Base-by-base conservation (phyloP, 92 coral and sea anemone genomes). In the Palythoa grandiflora region DNA sequence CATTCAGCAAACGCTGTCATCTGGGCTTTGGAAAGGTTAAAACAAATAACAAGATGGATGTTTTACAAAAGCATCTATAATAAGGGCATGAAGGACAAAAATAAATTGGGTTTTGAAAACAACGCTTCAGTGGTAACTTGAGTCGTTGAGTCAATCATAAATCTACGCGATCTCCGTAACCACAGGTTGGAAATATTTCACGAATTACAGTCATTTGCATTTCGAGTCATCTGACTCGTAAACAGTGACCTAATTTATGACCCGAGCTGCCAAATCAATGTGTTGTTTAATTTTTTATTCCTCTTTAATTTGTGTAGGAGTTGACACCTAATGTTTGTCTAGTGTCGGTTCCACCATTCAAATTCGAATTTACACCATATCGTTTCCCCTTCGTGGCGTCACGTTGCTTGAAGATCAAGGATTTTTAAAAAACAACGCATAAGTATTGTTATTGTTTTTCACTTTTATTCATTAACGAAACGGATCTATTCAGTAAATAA, bases 161-260 rank as follows among this genome's bases (percentile, higher is more conserved):
- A 36, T 35, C 75, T 12, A 80, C 86, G 60, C 74, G 40, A 66
- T 9, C 71, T 14, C 86, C 61, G 86, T 81, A 66, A 81, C 86
- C 86, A 66, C 86, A 81, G 75, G 39, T 35, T 65, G 5, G 17
- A 80, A 61, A 48, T 80, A 80, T 80, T 80, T 80, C 57, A 80
- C 74, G 85, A 80, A 80, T 80, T 80, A 17, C 73, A 81, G 66
- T 65, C 75, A 81, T 81, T 81, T 66, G 86, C 60, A 79, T 81
- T 81, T 81, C 61, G 66, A 65, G 86, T 63, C 86, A 81, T 81
- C 75, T 71, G 86, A 81, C 76, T 81, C 75, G 86, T 55, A 47
- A 81, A 81, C 86, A 81, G 75, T 81, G 86, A 81, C 86, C 86
- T 66, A 66, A 81, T 70, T 81, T 70, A 68, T 81, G 86, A 81